Conservation (phyloP, 2,113 vertebrate species). For the Gymnocephalus cernua region DNA sequence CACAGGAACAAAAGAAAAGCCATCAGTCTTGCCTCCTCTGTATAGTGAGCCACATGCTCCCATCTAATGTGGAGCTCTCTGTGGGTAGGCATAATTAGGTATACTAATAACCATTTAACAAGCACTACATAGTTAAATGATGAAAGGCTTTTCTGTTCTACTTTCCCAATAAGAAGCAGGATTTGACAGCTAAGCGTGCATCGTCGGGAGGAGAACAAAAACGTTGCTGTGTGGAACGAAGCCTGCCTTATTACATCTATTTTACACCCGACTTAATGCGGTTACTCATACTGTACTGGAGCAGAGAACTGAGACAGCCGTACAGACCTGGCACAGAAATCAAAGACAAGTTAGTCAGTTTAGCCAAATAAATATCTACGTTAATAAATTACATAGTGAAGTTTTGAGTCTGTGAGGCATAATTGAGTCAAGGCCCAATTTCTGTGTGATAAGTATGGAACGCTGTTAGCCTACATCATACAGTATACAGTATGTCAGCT, state of each 20-base stretch:
- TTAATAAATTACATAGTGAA: background rate
- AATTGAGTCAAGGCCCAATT: background rate
- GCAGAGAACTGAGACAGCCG: slow-evolving; percentile 30
- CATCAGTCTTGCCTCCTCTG: slow-evolving; percentile 32
- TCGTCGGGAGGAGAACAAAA: slow-evolving; percentile 60
- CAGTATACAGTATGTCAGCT: background rate
- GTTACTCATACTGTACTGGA: slow-evolving; percentile 40
- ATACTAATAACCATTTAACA: slow-evolving; percentile 59
- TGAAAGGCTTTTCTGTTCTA: slow-evolving; percentile 61
- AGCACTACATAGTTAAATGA: slow-evolving; percentile 24
- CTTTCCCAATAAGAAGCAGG: slow-evolving; percentile 26
- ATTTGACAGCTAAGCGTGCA: slow-evolving; percentile 47
- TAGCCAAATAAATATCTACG: background rate
- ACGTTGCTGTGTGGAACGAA: slow-evolving; percentile 29
- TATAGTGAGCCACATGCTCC: slow-evolving; percentile 29
- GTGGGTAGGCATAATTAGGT: slow-evolving; percentile 35
- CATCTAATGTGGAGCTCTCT: background rate
- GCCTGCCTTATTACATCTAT: slow-evolving; percentile 54
- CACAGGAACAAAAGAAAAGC: slow-evolving; percentile 48
- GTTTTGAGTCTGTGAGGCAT: background rate
- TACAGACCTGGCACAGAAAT: slow-evolving; percentile 33
- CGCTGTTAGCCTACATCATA: background rate
- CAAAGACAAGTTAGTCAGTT: background rate
- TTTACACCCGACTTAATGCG: slow-evolving; percentile 64
- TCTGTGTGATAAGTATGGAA: background rate